Evolutionary conservation across 2,797 vertebrate genomes (phyloP).

Genomic region (Phoxinus dragarum): DNA sequence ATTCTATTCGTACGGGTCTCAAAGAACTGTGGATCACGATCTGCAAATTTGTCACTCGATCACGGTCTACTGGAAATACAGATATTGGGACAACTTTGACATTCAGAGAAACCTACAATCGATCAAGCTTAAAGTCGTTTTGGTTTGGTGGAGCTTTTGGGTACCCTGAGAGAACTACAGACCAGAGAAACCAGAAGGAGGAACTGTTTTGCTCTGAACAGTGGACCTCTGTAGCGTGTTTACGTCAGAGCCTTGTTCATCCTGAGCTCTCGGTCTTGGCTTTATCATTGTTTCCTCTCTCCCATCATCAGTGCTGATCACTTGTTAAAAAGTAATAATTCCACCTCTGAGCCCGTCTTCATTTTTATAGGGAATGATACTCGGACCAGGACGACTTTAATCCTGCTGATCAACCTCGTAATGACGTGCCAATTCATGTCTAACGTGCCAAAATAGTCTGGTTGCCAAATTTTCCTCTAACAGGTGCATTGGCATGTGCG

Average conservation of each 20-base stretch:
- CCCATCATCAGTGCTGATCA: neutral
- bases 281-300: constrained; percentile 7
- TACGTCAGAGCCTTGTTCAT: constrained; percentile 18
- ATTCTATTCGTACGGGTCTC: constrained; percentile 61
- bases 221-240: constrained; percentile 33
- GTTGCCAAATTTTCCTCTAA: constrained; percentile 57
- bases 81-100: constrained; percentile 11
- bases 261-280: constrained; percentile 1
- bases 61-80: constrained; percentile 19
- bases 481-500: constrained; percentile 52
- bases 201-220: constrained; percentile 9
- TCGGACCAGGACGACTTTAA: constrained; percentile 28
- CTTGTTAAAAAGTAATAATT: constrained; percentile 15
- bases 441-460: constrained; percentile 57
- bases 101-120: constrained; percentile 13
- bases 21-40: constrained; percentile 17
- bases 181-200: constrained; percentile 16
- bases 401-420: constrained; percentile 32
- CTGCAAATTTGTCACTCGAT: constrained; percentile 11
- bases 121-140: constrained; percentile 22
- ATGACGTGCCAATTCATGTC: constrained; percentile 49
- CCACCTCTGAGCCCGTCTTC: constrained; percentile 20
- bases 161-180: neutral
- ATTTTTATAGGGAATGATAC: constrained; percentile 14
- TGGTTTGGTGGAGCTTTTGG: constrained; percentile 8